Evolutionary conservation across 2,797 vertebrate genomes (phyloP).

Genomic region (Myiotriccus ornatus): DNA sequence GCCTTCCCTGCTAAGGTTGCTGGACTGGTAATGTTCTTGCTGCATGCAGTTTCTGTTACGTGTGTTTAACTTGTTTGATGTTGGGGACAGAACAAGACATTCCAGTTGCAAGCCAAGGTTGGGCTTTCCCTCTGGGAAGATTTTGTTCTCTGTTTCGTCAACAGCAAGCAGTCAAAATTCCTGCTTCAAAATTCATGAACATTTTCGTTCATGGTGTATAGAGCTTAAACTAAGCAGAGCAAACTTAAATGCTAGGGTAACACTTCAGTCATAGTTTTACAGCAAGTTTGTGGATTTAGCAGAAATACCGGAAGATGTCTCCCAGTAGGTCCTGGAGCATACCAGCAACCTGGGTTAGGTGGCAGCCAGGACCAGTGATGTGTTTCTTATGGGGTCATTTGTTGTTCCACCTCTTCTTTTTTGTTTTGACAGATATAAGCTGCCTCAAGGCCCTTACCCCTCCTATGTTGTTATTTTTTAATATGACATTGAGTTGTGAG

Average conservation of each 20-base stretch:
- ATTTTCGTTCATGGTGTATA: not conserved
- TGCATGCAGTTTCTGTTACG: fast-evolving
- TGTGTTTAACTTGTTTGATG: not conserved
- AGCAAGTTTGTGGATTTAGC: not conserved
- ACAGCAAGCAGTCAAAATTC: not conserved
- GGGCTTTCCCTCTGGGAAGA: not conserved
- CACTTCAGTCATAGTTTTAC: not conserved
- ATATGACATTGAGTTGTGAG: not conserved
- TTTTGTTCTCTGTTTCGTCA: not conserved
- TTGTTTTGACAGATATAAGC: not conserved
- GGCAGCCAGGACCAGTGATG: not conserved
- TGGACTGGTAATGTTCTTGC: not conserved
- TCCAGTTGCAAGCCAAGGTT: not conserved
- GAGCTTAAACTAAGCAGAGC: not conserved
- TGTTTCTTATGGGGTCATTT: not conserved
- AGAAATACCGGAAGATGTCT: not conserved
- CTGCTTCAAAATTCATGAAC: not conserved
- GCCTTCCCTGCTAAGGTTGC: not conserved
- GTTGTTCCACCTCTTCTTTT: not conserved
- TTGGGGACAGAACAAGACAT: not conserved
- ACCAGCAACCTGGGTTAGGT: not conserved
- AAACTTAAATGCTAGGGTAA: not conserved
- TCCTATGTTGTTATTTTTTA: not conserved
- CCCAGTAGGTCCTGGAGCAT: not conserved
- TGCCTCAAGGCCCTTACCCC: not conserved